phyloP scores from a whole-genome alignment of 2,113 vertebrate genomes.

The Leptocoma aspasia region DNA sequence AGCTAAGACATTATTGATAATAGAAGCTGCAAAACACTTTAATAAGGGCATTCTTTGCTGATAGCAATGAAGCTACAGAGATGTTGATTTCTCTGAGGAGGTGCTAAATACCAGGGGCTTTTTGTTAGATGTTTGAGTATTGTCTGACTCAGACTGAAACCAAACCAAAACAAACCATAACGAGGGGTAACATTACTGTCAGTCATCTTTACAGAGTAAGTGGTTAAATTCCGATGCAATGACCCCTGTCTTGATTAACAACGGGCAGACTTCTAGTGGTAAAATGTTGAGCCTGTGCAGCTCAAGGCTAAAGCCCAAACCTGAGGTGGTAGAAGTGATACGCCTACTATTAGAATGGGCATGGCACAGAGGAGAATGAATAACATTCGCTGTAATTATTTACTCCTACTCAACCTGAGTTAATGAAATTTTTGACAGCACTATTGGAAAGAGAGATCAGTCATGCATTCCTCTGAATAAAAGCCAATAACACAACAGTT shows the following conservation, averaged over 20 bases:
- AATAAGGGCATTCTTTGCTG: neutral
- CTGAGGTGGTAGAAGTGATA: neutral
- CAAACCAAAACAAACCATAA: neutral
- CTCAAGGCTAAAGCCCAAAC: neutral
- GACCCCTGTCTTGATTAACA: neutral
- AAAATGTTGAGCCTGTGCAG: neutral
- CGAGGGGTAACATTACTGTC: neutral
- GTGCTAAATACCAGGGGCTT: neutral
- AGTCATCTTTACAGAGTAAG: neutral
- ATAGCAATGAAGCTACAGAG: neutral
- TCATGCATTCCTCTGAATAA: neutral
- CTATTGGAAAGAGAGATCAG: neutral
- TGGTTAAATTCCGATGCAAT: neutral
- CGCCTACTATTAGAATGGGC: neutral
- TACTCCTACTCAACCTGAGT: neutral
- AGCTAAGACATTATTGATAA: neutral
- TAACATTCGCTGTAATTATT: neutral
- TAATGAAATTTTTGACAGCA: neutral
- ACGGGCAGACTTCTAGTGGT: neutral
- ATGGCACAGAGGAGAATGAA: neutral
- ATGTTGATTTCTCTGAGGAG: neutral
- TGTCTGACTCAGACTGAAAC: constrained; percentile 47
- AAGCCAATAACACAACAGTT: neutral
- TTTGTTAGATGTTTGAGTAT: neutral
- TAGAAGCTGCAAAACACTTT: neutral